Percentiles rank a stretch among this genome's conserved stretches.
Conservation (phyloP, 2,888 invertebrate species). For the Lydus trimaculatus region DNA sequence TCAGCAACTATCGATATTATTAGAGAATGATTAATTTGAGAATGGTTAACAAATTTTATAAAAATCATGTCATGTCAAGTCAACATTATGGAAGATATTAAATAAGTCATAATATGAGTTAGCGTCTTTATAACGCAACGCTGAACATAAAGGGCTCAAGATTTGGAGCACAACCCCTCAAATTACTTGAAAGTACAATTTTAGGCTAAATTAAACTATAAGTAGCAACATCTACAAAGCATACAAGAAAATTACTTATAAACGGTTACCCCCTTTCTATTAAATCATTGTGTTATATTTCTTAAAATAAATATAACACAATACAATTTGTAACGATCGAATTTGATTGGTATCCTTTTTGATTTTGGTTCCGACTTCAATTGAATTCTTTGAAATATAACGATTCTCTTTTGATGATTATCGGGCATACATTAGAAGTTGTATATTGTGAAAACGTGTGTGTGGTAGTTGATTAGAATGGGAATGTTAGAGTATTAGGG, state of each 20-base stretch:
- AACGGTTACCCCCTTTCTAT: conserved; percentile 11
- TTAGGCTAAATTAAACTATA: conserved; percentile 34
- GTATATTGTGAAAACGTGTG: conserved; percentile 12
- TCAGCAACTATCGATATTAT: background rate
- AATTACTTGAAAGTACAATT: conserved; percentile 33
- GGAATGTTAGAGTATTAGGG: conserved; percentile 19
- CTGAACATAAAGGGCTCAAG: conserved; percentile 18
- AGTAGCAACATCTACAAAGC: conserved; percentile 27
- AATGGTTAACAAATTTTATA: background rate
- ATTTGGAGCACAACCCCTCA: conserved; percentile 28
- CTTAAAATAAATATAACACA: background rate
- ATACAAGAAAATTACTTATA: conserved; percentile 29
- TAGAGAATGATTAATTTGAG: background rate
- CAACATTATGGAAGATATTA: conserved; percentile 1
- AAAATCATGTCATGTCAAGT: background rate
- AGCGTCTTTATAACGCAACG: background rate
- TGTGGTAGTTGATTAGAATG: conserved; percentile 32
- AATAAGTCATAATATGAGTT: conserved; percentile 1
- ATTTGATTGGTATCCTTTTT: background rate
- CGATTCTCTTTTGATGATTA: conserved; percentile 13
- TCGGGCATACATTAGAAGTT: background rate
- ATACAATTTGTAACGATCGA: background rate
- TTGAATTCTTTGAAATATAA: conserved; percentile 1
- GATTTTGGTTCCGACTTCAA: background rate
- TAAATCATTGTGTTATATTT: background rate